Conservation (phyloP, 1,140 invertebrate species). For the Contarinia nasturtii region DNA sequence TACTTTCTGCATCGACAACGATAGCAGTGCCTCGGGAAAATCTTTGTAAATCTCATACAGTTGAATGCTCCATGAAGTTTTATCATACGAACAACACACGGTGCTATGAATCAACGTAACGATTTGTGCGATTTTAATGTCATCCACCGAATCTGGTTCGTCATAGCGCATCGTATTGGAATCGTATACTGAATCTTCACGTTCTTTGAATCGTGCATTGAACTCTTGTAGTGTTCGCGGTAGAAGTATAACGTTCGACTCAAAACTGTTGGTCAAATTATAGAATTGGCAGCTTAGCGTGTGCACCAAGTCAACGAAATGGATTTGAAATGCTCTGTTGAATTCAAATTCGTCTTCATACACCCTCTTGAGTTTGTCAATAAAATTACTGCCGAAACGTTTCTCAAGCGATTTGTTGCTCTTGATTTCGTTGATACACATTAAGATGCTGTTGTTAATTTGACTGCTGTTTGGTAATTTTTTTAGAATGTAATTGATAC, state of each 20-base stretch:
- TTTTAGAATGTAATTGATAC: conserved; percentile 41
- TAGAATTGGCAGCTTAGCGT: background rate
- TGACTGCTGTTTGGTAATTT: conserved; percentile 14
- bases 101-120: conserved; percentile 37
- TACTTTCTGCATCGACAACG: conserved; percentile 34
- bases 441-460: conserved; percentile 13
- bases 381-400: conserved; percentile 1
- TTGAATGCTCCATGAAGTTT: conserved; percentile 38
- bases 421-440: conserved; percentile 18
- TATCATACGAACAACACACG: conserved; percentile 36
- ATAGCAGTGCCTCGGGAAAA: conserved; percentile 39
- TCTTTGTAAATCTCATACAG: conserved; percentile 52
- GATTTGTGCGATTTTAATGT: conserved; percentile 28
- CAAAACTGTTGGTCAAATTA: background rate
- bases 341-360: conserved; percentile 16
- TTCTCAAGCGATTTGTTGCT: conserved; percentile 9
- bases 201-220: background rate
- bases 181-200: conserved; percentile 7
- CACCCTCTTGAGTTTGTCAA: background rate
- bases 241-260: background rate
- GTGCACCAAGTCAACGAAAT: conserved; percentile 20
- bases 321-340: conserved; percentile 18
- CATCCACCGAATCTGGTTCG: conserved; percentile 25
- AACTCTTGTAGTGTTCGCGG: background rate
- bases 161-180: conserved; percentile 13